Evolutionary conservation across 1,140 invertebrate species (phyloP).

Genomic region (Calosoma granatense): DNA sequence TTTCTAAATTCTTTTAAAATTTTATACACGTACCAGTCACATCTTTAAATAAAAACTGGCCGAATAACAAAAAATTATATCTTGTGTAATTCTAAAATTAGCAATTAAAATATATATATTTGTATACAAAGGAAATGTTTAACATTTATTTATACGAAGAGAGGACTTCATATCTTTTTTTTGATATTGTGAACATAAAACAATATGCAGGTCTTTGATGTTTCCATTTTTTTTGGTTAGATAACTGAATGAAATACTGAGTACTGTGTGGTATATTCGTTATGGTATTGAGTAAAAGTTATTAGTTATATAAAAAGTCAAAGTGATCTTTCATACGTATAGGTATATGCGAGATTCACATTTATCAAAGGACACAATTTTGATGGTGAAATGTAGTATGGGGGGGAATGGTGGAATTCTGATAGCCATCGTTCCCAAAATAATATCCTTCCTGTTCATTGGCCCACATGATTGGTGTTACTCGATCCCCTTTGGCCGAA

Average conservation of each 20-base stretch:
- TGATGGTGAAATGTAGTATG: constrained; percentile 4
- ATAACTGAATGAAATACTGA: too few species aligned
- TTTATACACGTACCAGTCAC: too few species aligned
- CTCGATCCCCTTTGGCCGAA: constrained; percentile 14
- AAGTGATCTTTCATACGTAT: background rate
- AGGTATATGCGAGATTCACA: background rate
- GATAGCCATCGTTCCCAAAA: constrained; percentile 27
- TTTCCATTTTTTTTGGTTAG: too few species aligned
- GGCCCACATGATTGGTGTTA: constrained; percentile 28
- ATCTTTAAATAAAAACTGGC: too few species aligned
- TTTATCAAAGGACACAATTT: constrained; percentile 4
- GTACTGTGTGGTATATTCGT: too few species aligned
- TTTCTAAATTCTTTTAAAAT: too few species aligned
- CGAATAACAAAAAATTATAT: background rate
- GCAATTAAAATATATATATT: background rate
- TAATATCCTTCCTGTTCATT: constrained; percentile 27
- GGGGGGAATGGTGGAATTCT: constrained; percentile 22
- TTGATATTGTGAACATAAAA: background rate
- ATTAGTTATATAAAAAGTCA: background rate
- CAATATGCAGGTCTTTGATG: too few species aligned
- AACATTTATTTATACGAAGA: too few species aligned
- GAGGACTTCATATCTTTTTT: background rate
- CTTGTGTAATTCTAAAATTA: background rate
- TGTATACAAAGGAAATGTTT: background rate
- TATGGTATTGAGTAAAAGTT: background rate